A percentile compares a stretch with the other conserved stretches of the same genome.
Evolutionary conservation across 2,113 vertebrate species (phyloP).

Genomic region (Mastomys natalensis): DNA sequence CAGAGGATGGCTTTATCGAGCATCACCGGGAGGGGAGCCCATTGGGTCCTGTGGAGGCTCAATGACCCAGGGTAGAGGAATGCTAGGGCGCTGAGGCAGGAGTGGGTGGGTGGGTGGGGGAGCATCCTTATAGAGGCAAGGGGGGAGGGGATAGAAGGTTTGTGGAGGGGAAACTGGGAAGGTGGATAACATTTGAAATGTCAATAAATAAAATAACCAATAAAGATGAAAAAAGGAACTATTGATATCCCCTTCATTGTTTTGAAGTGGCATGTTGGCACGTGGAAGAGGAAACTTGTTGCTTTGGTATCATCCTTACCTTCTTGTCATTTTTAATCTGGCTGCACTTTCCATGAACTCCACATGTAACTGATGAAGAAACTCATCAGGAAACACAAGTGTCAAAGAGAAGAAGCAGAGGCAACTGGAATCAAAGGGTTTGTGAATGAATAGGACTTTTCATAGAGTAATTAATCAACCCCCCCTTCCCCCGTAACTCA

Average conservation of each 20-base stretch:
- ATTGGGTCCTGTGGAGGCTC: too few species aligned
- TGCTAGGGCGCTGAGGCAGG: too few species aligned
- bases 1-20: too few species aligned
- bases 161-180: too few species aligned
- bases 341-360: not conserved
- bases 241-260: slow-evolving; percentile 43
- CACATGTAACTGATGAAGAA: not conserved
- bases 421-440: not conserved
- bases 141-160: too few species aligned
- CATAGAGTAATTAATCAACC: not conserved
- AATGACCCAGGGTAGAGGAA: too few species aligned
- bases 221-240: not conserved
- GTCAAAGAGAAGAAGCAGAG: not conserved
- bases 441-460: not conserved
- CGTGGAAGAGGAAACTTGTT: not conserved
- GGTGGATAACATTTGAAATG: too few species aligned
- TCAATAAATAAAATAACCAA: too few species aligned
- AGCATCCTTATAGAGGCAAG: too few species aligned
- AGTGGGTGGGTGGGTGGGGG: too few species aligned
- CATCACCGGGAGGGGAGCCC: too few species aligned
- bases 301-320: not conserved
- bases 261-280: slow-evolving; percentile 1
- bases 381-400: not conserved
- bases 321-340: slow-evolving; percentile 11
- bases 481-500: not conserved